A percentile compares a stretch with the other conserved stretches of the same genome.
phyloP scores from a whole-genome alignment of 92 coral and sea anemone species.

The Umimayanthus kanabou region DNA sequence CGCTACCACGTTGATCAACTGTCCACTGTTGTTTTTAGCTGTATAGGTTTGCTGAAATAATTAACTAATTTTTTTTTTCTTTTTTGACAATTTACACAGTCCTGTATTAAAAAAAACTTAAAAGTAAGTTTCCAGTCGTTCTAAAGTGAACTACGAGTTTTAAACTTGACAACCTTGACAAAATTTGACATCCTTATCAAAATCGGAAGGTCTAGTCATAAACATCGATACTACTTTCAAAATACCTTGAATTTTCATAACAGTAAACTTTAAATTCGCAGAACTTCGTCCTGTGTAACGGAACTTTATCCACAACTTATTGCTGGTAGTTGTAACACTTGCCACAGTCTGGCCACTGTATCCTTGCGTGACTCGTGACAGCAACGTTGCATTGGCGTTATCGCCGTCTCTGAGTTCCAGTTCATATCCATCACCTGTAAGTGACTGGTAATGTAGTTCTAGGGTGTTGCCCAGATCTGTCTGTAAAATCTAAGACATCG shows the following conservation, averaged over 20 bases:
- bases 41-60: no score
- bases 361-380: slow-evolving; percentile 40
- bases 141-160: background rate
- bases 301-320: slow-evolving; percentile 57
- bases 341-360: slow-evolving; percentile 46
- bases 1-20: no score
- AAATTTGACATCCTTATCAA: no score
- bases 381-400: slow-evolving; percentile 44
- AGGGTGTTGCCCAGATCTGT: slow-evolving; percentile 4
- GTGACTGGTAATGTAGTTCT: slow-evolving; percentile 32
- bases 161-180: no score
- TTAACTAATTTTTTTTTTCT: no score
- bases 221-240: background rate
- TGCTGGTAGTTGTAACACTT: slow-evolving; percentile 48
- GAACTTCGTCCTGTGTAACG: slow-evolving; percentile 21
- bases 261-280: slow-evolving; percentile 18
- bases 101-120: no score
- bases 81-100: no score
- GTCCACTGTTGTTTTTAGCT: no score
- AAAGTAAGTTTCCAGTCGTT: no score
- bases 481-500: background rate
- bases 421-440: slow-evolving; percentile 23
- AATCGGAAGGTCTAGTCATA: background rate
- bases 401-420: slow-evolving; percentile 54
- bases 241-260: slow-evolving; percentile 48